A percentile compares a stretch with the other conserved stretches of the same genome.
Conservation (phyloP, 2,888 invertebrate species). For the Myopa tessellatipennis region DNA sequence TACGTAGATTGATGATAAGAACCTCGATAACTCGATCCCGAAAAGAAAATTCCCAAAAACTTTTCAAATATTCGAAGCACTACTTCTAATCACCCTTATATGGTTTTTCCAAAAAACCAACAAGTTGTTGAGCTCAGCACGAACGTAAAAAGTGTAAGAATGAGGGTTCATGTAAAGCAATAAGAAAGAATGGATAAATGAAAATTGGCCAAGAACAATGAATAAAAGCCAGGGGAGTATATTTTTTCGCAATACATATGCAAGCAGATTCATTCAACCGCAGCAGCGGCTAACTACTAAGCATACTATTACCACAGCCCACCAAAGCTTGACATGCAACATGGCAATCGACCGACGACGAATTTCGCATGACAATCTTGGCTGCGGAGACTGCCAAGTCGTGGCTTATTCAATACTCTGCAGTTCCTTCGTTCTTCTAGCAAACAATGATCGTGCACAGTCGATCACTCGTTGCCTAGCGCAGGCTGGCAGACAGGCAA, state of each 20-base stretch:
- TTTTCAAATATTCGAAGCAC: too few relatives aligned
- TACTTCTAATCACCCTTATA: too few relatives aligned
- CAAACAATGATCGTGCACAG: conserved; percentile 19
- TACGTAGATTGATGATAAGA: too few relatives aligned
- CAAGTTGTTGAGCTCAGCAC: too few relatives aligned
- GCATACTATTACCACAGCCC: not conserved
- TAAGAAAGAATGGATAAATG: not conserved
- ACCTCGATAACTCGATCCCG: too few relatives aligned
- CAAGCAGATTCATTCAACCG: conserved; percentile 20
- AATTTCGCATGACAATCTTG: conserved; percentile 24
- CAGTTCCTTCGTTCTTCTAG: conserved; percentile 20
- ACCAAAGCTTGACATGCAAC: conserved; percentile 19
- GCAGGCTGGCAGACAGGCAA: not conserved
- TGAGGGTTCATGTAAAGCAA: not conserved
- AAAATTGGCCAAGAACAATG: conserved; percentile 24
- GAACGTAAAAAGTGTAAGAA: not conserved
- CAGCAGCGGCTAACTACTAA: not conserved
- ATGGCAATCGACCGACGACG: conserved; percentile 19
- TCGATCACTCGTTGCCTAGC: not conserved
- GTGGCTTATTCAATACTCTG: conserved; percentile 27
- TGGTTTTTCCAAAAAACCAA: too few relatives aligned
- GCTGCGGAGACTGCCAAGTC: conserved; percentile 30
- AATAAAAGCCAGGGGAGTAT: conserved; percentile 13
- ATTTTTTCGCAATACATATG: conserved; percentile 12
- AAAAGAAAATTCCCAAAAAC: too few relatives aligned